Base-by-base conservation (phyloP, 2,888 invertebrate species). In the Pristionchus entomophagus region DNA sequence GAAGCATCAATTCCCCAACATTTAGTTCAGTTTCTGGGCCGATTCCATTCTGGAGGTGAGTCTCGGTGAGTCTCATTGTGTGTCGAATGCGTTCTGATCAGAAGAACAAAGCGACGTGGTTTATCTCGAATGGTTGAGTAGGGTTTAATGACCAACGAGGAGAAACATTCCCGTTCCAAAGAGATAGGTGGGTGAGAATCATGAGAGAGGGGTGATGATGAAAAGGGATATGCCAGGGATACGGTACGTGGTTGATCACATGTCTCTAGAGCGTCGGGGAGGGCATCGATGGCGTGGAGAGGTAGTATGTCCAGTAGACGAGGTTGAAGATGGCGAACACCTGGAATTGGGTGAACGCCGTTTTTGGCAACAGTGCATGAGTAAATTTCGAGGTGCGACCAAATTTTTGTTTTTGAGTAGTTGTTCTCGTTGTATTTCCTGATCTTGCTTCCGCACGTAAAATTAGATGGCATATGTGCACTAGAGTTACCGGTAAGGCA, bases 251-350 rank as follows among this genome's bases (percentile, higher is more conserved):
- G 14, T 2, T 4, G 19, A 80, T 80, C 78, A 80, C 78, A 49
- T 29, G 0, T 12, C 26, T 2, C 26, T 26, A 78, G 1, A 78
- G 51, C 10, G 59, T 8, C 29, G 26, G 38, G 19, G 45, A 38
- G 12, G 49, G 59, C 49, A 65, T 84, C 38, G 85, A 53, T 3
- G 77, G 86, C 19, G 84, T 73, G 3, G 87, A 86, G 22, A 91
- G 80, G 45, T 91, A 91, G 62, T 91, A 91, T 35, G 91, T 90
- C 92, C 92, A 91, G 85, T 92, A 92, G 53, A 88, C 87, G 29
- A 91, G 86, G 80, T 92, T 92, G 89, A 92, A 91, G 8, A 91
- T 56, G 8, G 91, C 91, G 82, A 91, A 92, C 29, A 89, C 88
- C 91, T 91, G 87, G 85, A 90, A 86, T 62, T 5, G 2, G 3